Evolutionary conservation across 2,797 vertebrate genomes (phyloP), one percentile per base, ranked within the genome.

Genomic region (Tolypeutes matacus): DNA sequence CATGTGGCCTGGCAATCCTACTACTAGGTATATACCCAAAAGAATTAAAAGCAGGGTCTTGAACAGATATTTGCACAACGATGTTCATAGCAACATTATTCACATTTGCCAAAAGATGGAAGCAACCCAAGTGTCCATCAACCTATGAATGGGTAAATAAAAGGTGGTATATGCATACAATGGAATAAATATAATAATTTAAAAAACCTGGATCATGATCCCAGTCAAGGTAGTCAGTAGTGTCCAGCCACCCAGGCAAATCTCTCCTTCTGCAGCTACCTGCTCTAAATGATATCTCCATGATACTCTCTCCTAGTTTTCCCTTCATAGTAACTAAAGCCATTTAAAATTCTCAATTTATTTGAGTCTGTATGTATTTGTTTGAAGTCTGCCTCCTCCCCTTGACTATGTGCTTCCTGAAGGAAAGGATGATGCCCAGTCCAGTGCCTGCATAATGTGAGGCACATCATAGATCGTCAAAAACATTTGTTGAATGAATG

Each of bases 171-270:
- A 56, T 56, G 6, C 53, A 56, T 20, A 56, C 53, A 56, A 56
- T 56, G 53, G 17, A 56, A 56, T 56, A 14, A 56, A 56, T 20
- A 56, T 17, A 56, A 56, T 17, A 7, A 56, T 6, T 6, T 6
- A 56, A 56, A 56, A 56, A 18, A 56, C 94, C 94, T 85, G 95
- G 96, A 95, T 96, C 97, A 96, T 97, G 97, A 93, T 97, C 94
- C 93, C 96, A 87, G 91, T 89, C 91, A 86, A 89, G 77, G 77
- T 67, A 82, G 13, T 76, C 91, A 95, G 72, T 46, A 86, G 90
- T 78, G 89, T 96, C 83, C 58, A 75, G 70, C 46, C 80, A 58
- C 87, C 91, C 53, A n/a, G 70, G 76, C 62, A 56, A 91, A 65
- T 72, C 91, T 78, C 81, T 87, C 82, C 60, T 82, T 95, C 91